Evolutionary conservation across 2,113 vertebrate genomes (phyloP).

Genomic region (Tragelaphus imberbis): DNA sequence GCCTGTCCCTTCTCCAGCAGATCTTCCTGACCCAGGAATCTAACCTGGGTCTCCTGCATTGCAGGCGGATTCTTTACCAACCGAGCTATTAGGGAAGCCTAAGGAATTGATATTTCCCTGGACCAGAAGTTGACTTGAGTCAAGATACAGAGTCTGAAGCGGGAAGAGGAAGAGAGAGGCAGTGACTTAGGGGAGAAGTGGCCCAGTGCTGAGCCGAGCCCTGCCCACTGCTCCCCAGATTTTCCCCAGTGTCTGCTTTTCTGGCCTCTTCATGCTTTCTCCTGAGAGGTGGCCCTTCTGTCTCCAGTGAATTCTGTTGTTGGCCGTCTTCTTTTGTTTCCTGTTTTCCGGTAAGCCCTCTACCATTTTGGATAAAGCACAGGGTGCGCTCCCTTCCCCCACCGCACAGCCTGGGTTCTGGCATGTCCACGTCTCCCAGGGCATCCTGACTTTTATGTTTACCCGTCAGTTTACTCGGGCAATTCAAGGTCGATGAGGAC

Average conservation of each 20-base stretch:
- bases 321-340: background rate
- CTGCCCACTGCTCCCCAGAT: background rate
- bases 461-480: background rate
- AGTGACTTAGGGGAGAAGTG: background rate
- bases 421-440: background rate
- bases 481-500: background rate
- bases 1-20: background rate
- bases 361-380: background rate
- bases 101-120: background rate
- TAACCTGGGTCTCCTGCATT: background rate
- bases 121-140: background rate
- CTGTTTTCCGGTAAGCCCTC: background rate
- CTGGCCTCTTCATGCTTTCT: background rate
- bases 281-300: background rate
- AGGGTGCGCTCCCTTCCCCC: accelerated
- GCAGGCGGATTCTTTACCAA: background rate
- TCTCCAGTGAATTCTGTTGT: background rate
- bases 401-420: background rate
- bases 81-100: background rate
- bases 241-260: background rate
- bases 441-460: background rate
- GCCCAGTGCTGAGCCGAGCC: accelerated
- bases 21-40: background rate
- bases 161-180: background rate
- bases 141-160: background rate